Evolutionary conservation across 2,113 vertebrate genomes (phyloP), one percentile per base, ranked within the genome.

Genomic region (Poecile atricapillus): DNA sequence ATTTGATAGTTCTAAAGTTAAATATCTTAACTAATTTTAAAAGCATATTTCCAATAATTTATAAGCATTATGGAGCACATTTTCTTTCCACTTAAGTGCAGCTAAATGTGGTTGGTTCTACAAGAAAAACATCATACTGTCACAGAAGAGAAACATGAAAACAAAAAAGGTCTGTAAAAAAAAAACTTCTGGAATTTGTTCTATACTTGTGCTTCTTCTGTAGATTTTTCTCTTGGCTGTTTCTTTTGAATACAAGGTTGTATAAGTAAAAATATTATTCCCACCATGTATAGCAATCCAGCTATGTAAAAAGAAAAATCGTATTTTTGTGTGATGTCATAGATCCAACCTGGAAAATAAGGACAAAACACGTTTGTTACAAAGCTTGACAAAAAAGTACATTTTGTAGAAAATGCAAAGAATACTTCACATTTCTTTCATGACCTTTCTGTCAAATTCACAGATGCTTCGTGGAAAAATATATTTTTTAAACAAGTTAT

Each of bases 251-350:
- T 85, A 85, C 97, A 98, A 13, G 98, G 98, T 46, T 98, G 98
- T 75, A 98, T 69, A 59, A 98, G 75, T 87, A 98, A 95, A 95
- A 97, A 98, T 83, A 98, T 53, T 71, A 98, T 98, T 89, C 98
- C 98, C 90, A 98, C 87, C 97, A 97, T 97, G 83, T 98, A 98
- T 31, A 98, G 98, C 71, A 97, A 95, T 64, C 98, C 98, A 89
- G 97, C 98, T 89, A 98, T 96, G 53, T 98, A 98, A 97, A 98
- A 98, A 89, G 98, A 98, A 96, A 98, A 98, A 47, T 98, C 98
- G 0, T 98, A 98, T 86, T 98, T 98, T 73, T 98, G 94, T 68
- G 98, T 98, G 95, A 98, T 97, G 96, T 98, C 98, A 55, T 98
- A 98, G 95, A 98, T 98, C 98, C 98, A 98, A 76, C 98, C 98